Percentiles rank a stretch among this genome's conserved stretches.
Evolutionary conservation across 35 echinoderm and acorn worm species (phyloP).

Genomic region (Heliocidaris tuberculata): DNA sequence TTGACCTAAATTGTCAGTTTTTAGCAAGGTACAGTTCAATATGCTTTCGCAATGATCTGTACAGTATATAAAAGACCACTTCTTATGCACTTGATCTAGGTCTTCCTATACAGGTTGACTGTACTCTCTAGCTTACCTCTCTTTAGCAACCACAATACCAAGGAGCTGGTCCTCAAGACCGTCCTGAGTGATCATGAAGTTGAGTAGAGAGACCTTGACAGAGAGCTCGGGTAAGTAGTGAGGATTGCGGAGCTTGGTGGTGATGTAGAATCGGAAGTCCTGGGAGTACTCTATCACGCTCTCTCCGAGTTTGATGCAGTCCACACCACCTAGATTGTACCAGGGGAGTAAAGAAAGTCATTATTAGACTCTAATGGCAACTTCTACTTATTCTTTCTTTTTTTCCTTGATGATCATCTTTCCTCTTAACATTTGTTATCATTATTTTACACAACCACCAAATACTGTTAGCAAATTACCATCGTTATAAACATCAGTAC

Average conservation of each 20-base stretch:
- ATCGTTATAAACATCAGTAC: not conserved
- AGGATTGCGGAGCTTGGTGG: constrained; percentile 94
- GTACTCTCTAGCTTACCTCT: constrained; percentile 63
- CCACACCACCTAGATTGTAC: constrained; percentile 76
- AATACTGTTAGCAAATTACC: not conserved
- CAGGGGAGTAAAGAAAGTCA: constrained; percentile 5
- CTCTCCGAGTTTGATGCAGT: constrained; percentile 95
- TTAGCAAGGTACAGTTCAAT: too few species aligned
- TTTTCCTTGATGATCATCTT: not conserved
- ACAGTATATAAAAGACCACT: too few species aligned
- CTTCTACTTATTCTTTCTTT: not conserved
- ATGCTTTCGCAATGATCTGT: too few species aligned
- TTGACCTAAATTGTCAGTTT: too few species aligned
- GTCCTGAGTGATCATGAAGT: constrained; percentile 98
- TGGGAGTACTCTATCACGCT: constrained; percentile 89
- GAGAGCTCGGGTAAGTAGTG: constrained; percentile 96
- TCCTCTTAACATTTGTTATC: not conserved
- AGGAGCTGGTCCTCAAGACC: constrained; percentile 96
- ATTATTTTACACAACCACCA: not conserved
- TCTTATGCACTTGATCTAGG: too few species aligned
- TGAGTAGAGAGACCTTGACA: constrained; percentile 90
- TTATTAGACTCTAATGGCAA: not conserved
- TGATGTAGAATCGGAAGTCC: constrained; percentile 99
- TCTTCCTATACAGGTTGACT: too few species aligned
- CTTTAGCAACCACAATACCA: constrained; percentile 93